These are phyloP conservation scores for Mystacides longicornis DNA, from an alignment of 2,888 invertebrate species.

Conservation along the genomic window DNA sequence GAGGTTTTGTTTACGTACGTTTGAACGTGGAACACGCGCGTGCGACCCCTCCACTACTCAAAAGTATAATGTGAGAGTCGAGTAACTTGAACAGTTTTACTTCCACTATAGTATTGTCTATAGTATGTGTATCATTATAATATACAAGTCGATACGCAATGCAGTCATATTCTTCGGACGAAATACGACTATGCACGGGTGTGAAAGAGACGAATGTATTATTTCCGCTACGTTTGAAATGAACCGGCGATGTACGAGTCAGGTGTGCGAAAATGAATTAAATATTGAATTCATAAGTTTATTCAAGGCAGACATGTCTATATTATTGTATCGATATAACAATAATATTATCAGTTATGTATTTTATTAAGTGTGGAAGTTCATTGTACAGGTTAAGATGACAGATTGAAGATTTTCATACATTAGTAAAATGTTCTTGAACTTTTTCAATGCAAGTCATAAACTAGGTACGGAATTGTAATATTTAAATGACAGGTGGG, in stretches of 20 bases:
- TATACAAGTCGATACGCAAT: neutral
- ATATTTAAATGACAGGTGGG: too few relatives aligned
- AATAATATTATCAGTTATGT: neutral
- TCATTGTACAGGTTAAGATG: too few relatives aligned
- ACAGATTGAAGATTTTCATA: too few relatives aligned
- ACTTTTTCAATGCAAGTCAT: too few relatives aligned
- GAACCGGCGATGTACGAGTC: neutral
- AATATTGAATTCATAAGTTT: neutral
- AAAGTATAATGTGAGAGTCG: constrained; percentile 9
- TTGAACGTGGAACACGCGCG: constrained; percentile 1
- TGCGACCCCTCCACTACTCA: constrained; percentile 8
- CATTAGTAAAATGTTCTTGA: too few relatives aligned
- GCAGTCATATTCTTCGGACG: neutral
- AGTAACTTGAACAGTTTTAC: neutral
- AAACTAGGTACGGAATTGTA: too few relatives aligned
- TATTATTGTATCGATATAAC: neutral
- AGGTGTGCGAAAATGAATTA: neutral
- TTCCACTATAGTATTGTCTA: neutral
- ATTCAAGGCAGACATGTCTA: neutral
- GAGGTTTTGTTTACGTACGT: neutral
- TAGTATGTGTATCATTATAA: neutral
- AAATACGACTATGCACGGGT: neutral
- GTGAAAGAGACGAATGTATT: neutral
- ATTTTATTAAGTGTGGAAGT: too few relatives aligned
- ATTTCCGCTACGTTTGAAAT: neutral